A percentile compares a stretch with the other conserved stretches of the same genome.
Conservation (phyloP, 1,140 invertebrate species). For the Spodoptera litura region DNA sequence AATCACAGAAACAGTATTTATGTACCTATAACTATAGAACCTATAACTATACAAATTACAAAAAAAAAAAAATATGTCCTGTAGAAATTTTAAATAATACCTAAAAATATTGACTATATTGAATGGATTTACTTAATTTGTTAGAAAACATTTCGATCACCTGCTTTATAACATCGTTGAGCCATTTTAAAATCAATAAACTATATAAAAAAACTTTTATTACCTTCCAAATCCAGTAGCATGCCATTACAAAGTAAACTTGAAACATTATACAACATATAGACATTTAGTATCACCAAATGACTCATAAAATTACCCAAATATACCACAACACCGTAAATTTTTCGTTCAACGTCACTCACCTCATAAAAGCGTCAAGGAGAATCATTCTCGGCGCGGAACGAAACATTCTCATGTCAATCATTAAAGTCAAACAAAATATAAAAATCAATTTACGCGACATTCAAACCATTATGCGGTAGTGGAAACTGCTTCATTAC, state of each 20-base stretch:
- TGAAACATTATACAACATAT: conserved; percentile 65
- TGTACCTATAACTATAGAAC: too few relatives aligned
- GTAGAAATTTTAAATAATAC: too few relatives aligned
- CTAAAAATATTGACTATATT: too few relatives aligned
- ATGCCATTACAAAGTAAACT: conserved; percentile 49
- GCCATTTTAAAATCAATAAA: conserved; percentile 4
- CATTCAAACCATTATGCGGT: conserved; percentile 76
- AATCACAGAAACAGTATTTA: too few relatives aligned
- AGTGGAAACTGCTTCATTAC: conserved; percentile 83
- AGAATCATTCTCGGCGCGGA: conserved; percentile 57
- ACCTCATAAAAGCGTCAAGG: conserved; percentile 73
- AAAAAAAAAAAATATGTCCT: too few relatives aligned
- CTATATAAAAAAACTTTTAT: not conserved
- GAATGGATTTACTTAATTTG: too few relatives aligned
- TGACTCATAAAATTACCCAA: conserved; percentile 83
- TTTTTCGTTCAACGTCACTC: conserved; percentile 73
- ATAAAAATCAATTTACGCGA: conserved; percentile 85
- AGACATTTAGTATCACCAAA: conserved; percentile 76
- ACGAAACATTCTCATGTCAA: conserved; percentile 79
- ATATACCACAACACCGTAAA: conserved; percentile 79
- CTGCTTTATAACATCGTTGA: too few relatives aligned
- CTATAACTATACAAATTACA: too few relatives aligned
- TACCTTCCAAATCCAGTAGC: conserved; percentile 42
- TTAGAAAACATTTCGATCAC: too few relatives aligned
- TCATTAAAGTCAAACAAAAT: conserved; percentile 86